A percentile compares a stretch with the other conserved stretches of the same genome.
Conservation (phyloP, 2,888 invertebrate species). For the Tolmerus cingulatus region DNA sequence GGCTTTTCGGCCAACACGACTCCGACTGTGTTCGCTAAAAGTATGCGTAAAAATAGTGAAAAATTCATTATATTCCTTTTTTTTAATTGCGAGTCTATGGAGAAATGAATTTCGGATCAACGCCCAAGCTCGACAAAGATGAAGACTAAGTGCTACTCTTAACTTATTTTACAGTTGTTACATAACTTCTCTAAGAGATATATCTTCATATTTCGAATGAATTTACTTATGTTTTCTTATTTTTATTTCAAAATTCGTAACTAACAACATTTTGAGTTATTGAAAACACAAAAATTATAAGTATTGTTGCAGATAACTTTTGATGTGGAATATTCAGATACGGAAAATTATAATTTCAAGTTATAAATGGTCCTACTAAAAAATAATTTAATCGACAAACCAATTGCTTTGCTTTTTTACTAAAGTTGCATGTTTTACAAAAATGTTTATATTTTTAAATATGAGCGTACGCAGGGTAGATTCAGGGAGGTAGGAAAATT, state of each 20-base stretch:
- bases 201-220: background rate
- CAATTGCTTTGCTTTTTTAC: background rate
- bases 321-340: too few species aligned
- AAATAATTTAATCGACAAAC: background rate
- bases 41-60: slow-evolving; percentile 28
- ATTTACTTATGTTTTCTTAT: background rate
- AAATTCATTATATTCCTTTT: background rate
- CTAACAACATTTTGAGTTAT: background rate
- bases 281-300: background rate
- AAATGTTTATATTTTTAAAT: too few species aligned
- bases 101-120: background rate
- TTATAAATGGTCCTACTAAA: background rate
- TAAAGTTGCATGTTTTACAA: background rate
- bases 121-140: background rate
- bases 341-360: background rate
- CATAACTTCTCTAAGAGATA: too few species aligned
- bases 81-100: background rate
- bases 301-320: too few species aligned
- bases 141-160: background rate
- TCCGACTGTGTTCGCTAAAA: background rate
- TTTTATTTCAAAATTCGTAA: background rate
- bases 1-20: slow-evolving; percentile 3
- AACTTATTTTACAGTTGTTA: background rate
- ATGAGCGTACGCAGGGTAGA: too few species aligned
- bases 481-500: too few species aligned